Evolutionary conservation across 2,888 invertebrate genomes (phyloP), one percentile per base, ranked within the genome.

Genomic region (Hololepta plana): DNA sequence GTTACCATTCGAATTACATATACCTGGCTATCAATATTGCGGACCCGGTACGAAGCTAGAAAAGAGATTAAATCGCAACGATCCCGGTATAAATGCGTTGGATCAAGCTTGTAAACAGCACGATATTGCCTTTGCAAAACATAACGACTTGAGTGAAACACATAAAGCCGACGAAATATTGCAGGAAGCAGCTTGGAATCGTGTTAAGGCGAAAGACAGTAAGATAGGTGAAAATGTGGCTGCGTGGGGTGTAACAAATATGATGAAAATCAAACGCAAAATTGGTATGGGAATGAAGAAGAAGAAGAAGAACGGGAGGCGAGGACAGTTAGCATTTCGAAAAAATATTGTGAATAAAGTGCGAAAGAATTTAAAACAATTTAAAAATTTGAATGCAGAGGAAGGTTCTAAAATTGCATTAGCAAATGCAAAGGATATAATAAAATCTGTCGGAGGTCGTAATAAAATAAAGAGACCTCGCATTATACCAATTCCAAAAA

Each of bases 111-210:
- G 46, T 29, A 44, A 43, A 31, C 29, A 41, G 9, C 47, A 46
- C 35, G 48, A 48, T 35, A 47, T 47, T 20, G 41, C 42, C 3
- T 48, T 49, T 31, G 32, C 30, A 4, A 16, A 35, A 16, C 12
- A 28, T 23, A 31, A 30, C 13, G 32, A 35, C 32, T 27, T 41
- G 27, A 12, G 24, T 9, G 28, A 34, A 22, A 36, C 49, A 22
- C 41, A 49, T 32, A 32, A 35, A 26, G 53, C 51, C 2, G 51
- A 56, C 38, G 33, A 38, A 30, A 14, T 36, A 12, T 34, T 53
- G 7, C 36, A 38, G n/a, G 38, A 46, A 20, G 38, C 37, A 38
- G 51, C 47, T 14, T 40, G 33, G 41, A 15, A 43, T 21, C 33
- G 45, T 15, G 36, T 45, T 12, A 31, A 32, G 12, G 34, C 46